phyloP scores from a whole-genome alignment of 2,797 vertebrate genomes.

The Buceros bicornis region DNA sequence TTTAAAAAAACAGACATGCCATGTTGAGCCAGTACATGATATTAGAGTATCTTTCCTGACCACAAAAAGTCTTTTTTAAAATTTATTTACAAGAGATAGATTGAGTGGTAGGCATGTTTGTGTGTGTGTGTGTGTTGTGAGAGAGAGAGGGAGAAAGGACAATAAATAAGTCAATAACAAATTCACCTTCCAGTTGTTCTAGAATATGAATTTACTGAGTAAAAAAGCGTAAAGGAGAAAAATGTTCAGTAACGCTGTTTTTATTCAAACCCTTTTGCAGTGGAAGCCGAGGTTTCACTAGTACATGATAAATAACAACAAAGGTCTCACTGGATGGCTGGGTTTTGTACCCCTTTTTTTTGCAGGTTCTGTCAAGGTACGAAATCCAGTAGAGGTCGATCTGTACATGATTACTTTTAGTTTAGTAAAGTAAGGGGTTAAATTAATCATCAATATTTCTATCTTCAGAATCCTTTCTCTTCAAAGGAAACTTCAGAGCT shows the following conservation, averaged over 20 bases:
- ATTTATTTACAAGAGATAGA: neutral
- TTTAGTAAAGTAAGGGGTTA: neutral
- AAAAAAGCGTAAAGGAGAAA: neutral
- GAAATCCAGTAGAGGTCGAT: neutral
- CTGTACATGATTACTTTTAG: neutral
- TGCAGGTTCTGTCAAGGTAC: neutral
- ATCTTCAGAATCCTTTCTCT: neutral
- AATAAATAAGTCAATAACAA: neutral
- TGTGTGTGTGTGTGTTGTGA: neutral
- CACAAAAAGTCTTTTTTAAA: neutral
- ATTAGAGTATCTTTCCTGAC: neutral
- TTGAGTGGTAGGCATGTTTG: neutral
- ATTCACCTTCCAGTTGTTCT: neutral
- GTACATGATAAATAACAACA: neutral
- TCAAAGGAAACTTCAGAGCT: slow-evolving; percentile 56
- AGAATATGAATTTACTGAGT: neutral
- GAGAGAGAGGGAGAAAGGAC: neutral
- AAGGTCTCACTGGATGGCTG: neutral
- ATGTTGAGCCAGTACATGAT: neutral
- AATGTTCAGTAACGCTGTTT: neutral
- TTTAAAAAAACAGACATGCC: neutral
- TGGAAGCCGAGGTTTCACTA: neutral
- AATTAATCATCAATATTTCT: slow-evolving; percentile 24
- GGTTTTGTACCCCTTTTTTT: neutral
- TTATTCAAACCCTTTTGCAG: neutral